These are phyloP conservation scores for Cephus spinipes DNA, from an alignment of 2,888 invertebrate species.

Conservation along the genomic window DNA sequence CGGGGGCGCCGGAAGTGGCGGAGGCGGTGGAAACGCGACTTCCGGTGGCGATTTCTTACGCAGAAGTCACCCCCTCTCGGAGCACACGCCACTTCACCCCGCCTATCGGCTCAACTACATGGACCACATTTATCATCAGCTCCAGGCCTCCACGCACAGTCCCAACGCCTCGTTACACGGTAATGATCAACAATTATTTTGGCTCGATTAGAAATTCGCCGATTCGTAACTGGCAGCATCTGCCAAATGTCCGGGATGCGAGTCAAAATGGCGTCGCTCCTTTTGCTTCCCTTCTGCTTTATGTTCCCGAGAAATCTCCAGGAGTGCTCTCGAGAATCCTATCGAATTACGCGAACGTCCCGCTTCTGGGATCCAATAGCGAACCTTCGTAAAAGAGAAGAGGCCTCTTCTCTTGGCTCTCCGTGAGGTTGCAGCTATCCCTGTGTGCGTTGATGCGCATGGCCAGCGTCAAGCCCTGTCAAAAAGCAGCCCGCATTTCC, in stretches of 20 bases:
- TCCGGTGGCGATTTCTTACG: conserved; percentile 73
- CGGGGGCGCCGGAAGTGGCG: conserved; percentile 66
- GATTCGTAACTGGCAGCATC: not conserved
- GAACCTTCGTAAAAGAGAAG: not conserved
- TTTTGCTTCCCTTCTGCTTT: conserved; percentile 2
- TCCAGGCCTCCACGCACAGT: conserved; percentile 74
- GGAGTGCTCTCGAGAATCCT: conserved; percentile 7
- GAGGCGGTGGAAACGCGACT: conserved; percentile 71
- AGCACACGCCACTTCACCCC: conserved; percentile 75
- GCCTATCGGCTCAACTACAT: conserved; percentile 82
- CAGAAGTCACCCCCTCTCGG: conserved; percentile 74
- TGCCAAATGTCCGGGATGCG: not conserved
- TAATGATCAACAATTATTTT: conserved; percentile 57
- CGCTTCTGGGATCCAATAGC: not conserved
- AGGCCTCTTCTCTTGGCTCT: not conserved
- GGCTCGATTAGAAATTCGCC: not conserved
- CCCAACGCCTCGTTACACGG: conserved; percentile 79
- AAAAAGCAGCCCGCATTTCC: conserved; percentile 55
- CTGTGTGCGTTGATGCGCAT: not conserved
- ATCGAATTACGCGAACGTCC: conserved; percentile 8
- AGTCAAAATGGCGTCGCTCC: not conserved
- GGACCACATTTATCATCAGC: conserved; percentile 82
- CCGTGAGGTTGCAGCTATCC: not conserved
- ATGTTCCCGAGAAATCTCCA: not conserved
- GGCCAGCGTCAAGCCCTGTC: conserved; percentile 5